Base-by-base conservation (phyloP, 1,140 invertebrate species). In the Lepidurus apus region DNA sequence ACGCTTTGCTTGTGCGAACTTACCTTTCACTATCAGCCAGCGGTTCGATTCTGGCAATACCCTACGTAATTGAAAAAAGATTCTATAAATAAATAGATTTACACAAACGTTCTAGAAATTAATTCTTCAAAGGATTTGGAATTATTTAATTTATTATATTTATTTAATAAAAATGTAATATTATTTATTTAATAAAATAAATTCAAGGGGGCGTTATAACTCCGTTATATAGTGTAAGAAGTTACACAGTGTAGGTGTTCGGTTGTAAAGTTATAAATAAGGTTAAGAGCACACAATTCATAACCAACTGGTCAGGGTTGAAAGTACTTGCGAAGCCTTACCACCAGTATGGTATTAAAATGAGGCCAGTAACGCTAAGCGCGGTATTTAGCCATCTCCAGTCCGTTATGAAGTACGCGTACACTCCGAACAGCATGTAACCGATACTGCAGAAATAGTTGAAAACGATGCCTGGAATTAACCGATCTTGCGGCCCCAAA, bases 31-130 rank as follows among this genome's bases (percentile, higher is more conserved):
- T 7, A 87, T 82, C 34, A 87, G 80, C 85, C 86, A 87, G 9
- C 86, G 81, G 7, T 86, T 82, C n/a, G 87, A 87, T 79, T 87
- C 86, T 7, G 86, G 86, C 17, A 87, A 43, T 9, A 77, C 43
- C 73, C 76, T 79, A 44, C 8, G 11, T 43, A 42, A 10, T 47
- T 44, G 3, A 21, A 75, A 75, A 43, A 78, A 26, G 34, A 4
- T 34, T 34, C 4, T 34, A 5, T 34, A 42, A 6, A 21, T 65
- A 7, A 65, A 65, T 65, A 7, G 17, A 17, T 13, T n/a, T 65
- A 5, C 13, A 17, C n/a, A 65, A 65, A 65, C 13, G 17, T n/a
- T 17, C 34, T 4, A 34, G 34, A 34, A 34, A 34, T 34, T 34
- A 2, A 34, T 34, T 34, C 26, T 34, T 1, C 26, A 34, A 34